A percentile compares a stretch with the other conserved stretches of the same genome.
Conservation (phyloP, 2,888 invertebrate species). For the Brachyptera risi region DNA sequence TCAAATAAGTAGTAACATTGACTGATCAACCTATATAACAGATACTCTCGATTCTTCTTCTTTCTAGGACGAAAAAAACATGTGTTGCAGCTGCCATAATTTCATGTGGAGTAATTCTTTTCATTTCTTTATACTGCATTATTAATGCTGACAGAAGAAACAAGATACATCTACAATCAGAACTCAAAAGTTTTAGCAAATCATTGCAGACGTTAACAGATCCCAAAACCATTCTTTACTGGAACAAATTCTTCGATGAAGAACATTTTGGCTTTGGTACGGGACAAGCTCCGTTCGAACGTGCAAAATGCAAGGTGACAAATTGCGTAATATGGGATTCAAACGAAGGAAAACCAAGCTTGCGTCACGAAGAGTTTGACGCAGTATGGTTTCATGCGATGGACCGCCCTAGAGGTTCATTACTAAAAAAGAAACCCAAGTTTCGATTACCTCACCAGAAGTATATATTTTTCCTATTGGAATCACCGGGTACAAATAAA, state of each 20-base stretch:
- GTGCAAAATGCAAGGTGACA: neutral
- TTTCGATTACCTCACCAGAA: neutral
- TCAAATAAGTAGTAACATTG: too few species aligned
- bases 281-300: neutral
- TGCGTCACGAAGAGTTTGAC: neutral
- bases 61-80: too few species aligned
- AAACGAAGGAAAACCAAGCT: neutral
- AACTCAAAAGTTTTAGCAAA: too few species aligned
- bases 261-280: neutral
- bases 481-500: neutral
- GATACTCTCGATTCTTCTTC: too few species aligned
- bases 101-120: too few species aligned
- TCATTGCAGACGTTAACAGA: too few species aligned
- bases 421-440: neutral
- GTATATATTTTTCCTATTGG: neutral
- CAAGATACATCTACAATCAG: too few species aligned
- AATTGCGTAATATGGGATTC: neutral
- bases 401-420: neutral
- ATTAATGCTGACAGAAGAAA: too few species aligned
- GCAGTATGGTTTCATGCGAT: neutral
- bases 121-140: too few species aligned
- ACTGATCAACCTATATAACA: too few species aligned
- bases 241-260: constrained; percentile 1
- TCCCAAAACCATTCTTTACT: neutral
- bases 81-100: too few species aligned